These are phyloP conservation scores for Protomyctophum bolini DNA, from an alignment of 2,113 vertebrate species.

Conservation along the genomic window DNA sequence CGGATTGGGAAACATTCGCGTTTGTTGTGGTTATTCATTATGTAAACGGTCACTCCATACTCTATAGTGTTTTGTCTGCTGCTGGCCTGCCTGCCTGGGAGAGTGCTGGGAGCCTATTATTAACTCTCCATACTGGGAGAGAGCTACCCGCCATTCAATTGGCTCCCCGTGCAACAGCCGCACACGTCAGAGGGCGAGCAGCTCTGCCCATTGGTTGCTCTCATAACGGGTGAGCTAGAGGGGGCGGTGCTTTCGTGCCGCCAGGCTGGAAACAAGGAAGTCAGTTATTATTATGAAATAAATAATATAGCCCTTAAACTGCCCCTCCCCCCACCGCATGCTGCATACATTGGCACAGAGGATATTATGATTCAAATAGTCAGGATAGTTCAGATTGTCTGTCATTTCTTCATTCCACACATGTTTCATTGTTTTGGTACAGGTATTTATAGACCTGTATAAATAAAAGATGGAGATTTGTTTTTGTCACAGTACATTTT, in stretches of 20 bases:
- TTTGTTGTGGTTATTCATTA: constrained; percentile 40
- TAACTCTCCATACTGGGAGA: constrained; percentile 28
- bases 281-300: constrained; percentile 27
- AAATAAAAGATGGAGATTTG: too few species aligned
- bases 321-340: constrained; percentile 25
- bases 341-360: too few species aligned
- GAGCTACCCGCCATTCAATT: constrained; percentile 46
- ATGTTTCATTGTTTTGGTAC: too few species aligned
- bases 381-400: too few species aligned
- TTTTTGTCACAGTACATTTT: too few species aligned
- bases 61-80: constrained; percentile 45
- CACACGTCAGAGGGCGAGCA: constrained; percentile 41
- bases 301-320: constrained; percentile 4
- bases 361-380: too few species aligned
- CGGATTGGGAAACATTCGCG: neutral
- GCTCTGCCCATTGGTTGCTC: constrained; percentile 79
- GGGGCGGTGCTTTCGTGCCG: constrained; percentile 24
- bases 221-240: constrained; percentile 89
- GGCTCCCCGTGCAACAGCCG: constrained; percentile 55
- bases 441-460: too few species aligned
- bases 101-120: neutral
- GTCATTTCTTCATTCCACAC: too few species aligned
- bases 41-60: neutral
- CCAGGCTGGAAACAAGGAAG: constrained; percentile 81
- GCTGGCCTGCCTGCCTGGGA: too few species aligned